phyloP scores from a whole-genome alignment of 2,113 vertebrate species.

The Oncorhynchus kisutch region DNA sequence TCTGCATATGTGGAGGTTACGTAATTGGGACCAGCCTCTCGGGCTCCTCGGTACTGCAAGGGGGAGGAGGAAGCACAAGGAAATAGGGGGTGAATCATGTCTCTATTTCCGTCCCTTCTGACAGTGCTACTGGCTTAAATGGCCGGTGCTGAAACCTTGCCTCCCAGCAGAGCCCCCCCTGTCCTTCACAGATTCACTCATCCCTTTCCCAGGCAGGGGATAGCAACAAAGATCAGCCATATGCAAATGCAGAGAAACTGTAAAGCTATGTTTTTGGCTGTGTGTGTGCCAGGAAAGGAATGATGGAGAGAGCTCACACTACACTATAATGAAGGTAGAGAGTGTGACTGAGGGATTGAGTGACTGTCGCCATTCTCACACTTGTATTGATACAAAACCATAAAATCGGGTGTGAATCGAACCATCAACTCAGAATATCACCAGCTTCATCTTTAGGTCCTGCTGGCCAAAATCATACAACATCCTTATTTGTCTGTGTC shows the following conservation, averaged over 20 bases:
- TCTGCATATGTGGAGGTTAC: background rate
- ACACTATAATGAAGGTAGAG: background rate
- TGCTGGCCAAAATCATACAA: background rate
- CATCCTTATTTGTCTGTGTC: background rate
- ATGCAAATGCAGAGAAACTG: conserved; percentile 37
- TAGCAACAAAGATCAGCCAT: conserved; percentile 6
- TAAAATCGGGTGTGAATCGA: background rate
- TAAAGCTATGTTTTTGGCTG: background rate
- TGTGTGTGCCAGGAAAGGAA: background rate
- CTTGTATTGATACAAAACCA: background rate
- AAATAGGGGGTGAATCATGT: conserved; percentile 6
- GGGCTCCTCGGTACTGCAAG: background rate
- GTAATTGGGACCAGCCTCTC: background rate
- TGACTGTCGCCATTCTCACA: background rate
- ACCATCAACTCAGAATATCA: background rate
- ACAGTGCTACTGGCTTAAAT: conserved; percentile 40
- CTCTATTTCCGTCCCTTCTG: conserved; percentile 39
- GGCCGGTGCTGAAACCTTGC: conserved; percentile 33
- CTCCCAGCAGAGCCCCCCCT: conserved; percentile 29
- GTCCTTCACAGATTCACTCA: conserved; percentile 20
- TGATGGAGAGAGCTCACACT: conserved; percentile 25
- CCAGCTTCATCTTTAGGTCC: background rate
- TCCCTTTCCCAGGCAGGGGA: background rate
- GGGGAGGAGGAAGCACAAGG: background rate
- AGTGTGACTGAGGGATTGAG: background rate